These are phyloP conservation scores for Caenorhabditis sinica DNA, from an alignment of 2,888 invertebrate genomes.

Conservation along the genomic window DNA sequence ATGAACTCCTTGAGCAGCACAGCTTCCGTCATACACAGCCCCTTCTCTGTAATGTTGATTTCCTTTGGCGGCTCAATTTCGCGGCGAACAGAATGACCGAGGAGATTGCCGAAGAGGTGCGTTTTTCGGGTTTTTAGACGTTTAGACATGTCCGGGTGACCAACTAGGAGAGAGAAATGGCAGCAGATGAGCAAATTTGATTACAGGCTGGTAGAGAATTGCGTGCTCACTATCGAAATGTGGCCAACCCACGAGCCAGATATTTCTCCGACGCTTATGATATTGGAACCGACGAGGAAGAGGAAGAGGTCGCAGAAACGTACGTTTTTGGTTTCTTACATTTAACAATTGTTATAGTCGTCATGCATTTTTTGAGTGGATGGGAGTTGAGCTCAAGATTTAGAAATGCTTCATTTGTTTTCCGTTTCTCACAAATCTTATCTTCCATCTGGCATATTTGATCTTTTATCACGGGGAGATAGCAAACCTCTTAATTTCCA, in stretches of 20 bases:
- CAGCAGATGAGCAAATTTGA: slow-evolving; percentile 57
- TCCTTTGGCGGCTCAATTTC: slow-evolving; percentile 81
- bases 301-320: slow-evolving; percentile 56
- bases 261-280: slow-evolving; percentile 80
- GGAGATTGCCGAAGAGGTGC: slow-evolving; percentile 79
- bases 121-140: slow-evolving; percentile 5
- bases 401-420: too few species aligned
- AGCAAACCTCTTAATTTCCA: too few species aligned
- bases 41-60: slow-evolving; percentile 78
- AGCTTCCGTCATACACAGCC: slow-evolving; percentile 71
- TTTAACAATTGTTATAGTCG: neutral
- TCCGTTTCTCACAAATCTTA: too few species aligned
- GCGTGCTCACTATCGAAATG: slow-evolving; percentile 68
- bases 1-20: slow-evolving; percentile 75
- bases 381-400: too few species aligned
- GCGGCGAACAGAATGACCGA: slow-evolving; percentile 81
- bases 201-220: slow-evolving; percentile 74
- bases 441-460: too few species aligned
- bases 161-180: slow-evolving; percentile 5
- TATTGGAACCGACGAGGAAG: slow-evolving; percentile 54
- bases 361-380: too few species aligned
- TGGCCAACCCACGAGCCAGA: slow-evolving; percentile 79
- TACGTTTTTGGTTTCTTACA: neutral
- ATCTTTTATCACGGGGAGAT: too few species aligned
- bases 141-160: slow-evolving; percentile 12